Conservation (phyloP, 64 coral and sea anemone species). For the Pocillopora verrucosa region DNA sequence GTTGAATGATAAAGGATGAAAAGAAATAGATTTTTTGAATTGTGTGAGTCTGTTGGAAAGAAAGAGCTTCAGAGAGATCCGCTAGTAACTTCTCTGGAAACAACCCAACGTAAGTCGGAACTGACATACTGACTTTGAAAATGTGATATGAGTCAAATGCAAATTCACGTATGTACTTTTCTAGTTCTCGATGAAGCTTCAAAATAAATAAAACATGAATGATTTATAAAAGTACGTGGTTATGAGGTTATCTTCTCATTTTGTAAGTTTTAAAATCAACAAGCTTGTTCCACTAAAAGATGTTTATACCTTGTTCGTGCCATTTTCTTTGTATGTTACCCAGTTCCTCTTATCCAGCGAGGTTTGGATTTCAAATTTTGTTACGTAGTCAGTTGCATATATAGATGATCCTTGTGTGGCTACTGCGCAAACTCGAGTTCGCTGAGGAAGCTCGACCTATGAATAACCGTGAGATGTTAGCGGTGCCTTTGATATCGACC, state of each 20-base stretch:
- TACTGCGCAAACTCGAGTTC: conserved; percentile 34
- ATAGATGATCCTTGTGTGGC: conserved; percentile 51
- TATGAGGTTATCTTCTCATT: no score
- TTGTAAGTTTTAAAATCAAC: no score
- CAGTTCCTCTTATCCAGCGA: conserved; percentile 48
- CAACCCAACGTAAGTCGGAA: no score
- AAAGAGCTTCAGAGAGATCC: no score
- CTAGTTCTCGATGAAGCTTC: no score
- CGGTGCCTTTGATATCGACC: neutral
- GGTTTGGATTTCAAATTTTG: conserved; percentile 42
- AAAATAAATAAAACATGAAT: no score
- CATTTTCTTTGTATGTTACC: conserved; percentile 47
- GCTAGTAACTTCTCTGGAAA: no score
- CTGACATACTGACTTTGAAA: no score
- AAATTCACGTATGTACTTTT: no score
- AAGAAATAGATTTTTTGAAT: neutral
- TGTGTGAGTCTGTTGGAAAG: no score
- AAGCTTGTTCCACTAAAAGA: neutral
- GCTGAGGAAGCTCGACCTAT: conserved; percentile 39
- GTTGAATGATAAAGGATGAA: neutral
- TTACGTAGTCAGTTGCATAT: conserved; percentile 38
- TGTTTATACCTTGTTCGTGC: conserved; percentile 15
- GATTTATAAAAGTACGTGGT: no score
- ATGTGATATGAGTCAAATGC: no score
- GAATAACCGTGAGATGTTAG: neutral